Percentiles rank a stretch among this genome's conserved stretches.
phyloP scores from a whole-genome alignment of 2,888 invertebrate species.

The Caenorhabditis doughertyi region DNA sequence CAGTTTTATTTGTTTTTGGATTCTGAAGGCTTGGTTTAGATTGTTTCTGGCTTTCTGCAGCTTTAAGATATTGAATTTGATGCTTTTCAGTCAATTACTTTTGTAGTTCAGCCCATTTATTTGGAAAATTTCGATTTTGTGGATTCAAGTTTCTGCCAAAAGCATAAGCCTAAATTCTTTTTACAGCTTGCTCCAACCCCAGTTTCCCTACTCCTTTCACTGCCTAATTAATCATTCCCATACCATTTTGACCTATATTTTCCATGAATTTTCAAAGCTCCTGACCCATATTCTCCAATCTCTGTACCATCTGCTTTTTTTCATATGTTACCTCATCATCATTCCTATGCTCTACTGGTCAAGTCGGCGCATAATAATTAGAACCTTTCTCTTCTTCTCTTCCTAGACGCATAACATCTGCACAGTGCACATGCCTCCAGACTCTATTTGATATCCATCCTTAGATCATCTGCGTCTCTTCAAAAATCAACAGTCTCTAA shows the following conservation, averaged over 20 bases:
- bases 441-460: too few species aligned
- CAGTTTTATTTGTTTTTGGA: not conserved
- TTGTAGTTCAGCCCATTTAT: too few species aligned
- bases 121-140: too few species aligned
- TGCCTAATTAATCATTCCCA: not conserved
- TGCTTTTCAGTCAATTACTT: too few species aligned
- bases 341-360: conserved; percentile 15
- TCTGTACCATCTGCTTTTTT: conserved; percentile 9
- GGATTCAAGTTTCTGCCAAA: too few species aligned
- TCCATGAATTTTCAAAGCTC: not conserved
- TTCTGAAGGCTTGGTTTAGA: not conserved
- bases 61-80: too few species aligned
- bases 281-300: conserved; percentile 14
- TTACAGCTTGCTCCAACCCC: too few species aligned
- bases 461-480: conserved; percentile 28
- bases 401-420: conserved; percentile 23
- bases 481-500: not conserved
- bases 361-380: conserved; percentile 52
- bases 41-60: not conserved
- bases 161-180: too few species aligned
- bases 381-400: not conserved
- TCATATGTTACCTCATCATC: not conserved
- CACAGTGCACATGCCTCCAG: conserved; percentile 32
- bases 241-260: not conserved
- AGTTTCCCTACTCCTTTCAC: too few species aligned